These are phyloP conservation scores for Drosophila anceps DNA, from an alignment of 2,888 invertebrate genomes.

Conservation along the genomic window DNA sequence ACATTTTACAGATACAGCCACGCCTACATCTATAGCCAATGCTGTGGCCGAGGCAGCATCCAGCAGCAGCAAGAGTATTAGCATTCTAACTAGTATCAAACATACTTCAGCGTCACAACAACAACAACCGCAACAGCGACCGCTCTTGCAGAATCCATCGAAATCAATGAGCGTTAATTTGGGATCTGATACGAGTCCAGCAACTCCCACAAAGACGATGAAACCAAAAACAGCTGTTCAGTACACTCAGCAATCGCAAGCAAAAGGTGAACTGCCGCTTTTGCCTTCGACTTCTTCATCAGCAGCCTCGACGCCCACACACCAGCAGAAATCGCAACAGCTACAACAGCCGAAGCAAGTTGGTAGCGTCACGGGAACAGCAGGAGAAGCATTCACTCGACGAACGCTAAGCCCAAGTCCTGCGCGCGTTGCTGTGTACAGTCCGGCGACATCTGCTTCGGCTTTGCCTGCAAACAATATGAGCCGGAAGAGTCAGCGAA, in stretches of 20 bases:
- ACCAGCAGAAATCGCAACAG: conserved; percentile 45
- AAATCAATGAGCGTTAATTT: conserved; percentile 15
- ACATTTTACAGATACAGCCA: conserved; percentile 58
- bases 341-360: conserved; percentile 14
- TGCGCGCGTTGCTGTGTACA: conserved; percentile 16
- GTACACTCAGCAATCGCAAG: conserved; percentile 27
- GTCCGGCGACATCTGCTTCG: conserved; percentile 26
- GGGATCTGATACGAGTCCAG: neutral
- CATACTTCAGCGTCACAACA: conserved; percentile 23
- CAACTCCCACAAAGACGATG: conserved; percentile 21
- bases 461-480: conserved; percentile 23
- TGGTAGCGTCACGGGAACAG: conserved; percentile 7
- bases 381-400: conserved; percentile 1
- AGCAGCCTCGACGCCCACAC: conserved; percentile 77
- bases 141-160: conserved; percentile 33
- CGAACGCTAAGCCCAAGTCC: neutral
- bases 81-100: conserved; percentile 48
- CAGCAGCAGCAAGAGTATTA: conserved; percentile 36
- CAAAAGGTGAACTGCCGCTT: conserved; percentile 42
- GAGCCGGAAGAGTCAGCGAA: conserved; percentile 66
- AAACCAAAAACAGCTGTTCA: conserved; percentile 12
- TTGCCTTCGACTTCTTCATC: conserved; percentile 63
- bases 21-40: conserved; percentile 71
- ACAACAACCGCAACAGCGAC: conserved; percentile 26
- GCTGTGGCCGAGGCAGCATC: conserved; percentile 69